Percentiles rank a stretch among this genome's conserved stretches.
These are phyloP conservation scores for Caenorhabditis remanei DNA, from an alignment of 1,140 invertebrate genomes.

Conservation along the genomic window DNA sequence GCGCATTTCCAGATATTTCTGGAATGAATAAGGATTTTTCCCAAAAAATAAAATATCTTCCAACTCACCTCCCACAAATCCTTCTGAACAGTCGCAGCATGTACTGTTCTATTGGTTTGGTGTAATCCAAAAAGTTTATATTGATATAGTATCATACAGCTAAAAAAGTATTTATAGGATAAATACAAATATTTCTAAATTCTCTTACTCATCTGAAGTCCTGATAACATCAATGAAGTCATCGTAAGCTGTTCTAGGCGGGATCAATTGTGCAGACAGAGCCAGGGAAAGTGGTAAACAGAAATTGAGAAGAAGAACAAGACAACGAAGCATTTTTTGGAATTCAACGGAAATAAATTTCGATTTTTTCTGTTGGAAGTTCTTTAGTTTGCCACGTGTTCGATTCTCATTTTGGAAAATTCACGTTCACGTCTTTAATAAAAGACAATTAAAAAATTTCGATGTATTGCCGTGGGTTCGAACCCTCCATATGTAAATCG, in stretches of 20 bases:
- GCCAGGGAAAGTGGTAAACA: background rate
- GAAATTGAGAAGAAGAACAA: background rate
- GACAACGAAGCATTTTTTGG: background rate
- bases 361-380: background rate
- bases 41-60: background rate
- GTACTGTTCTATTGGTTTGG: background rate
- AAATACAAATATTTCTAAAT: background rate
- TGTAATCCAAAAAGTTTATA: background rate
- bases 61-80: background rate
- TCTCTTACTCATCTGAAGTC: background rate
- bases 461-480: no score
- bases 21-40: background rate
- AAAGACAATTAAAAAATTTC: no score
- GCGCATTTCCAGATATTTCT: background rate
- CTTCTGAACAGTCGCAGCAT: background rate
- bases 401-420: background rate
- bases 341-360: background rate
- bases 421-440: background rate
- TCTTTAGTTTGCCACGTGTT: no score
- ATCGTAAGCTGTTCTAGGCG: background rate
- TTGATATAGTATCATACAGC: background rate
- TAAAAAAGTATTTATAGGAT: background rate
- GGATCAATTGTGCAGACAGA: background rate
- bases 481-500: no score
- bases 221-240: slow-evolving; percentile 1